Percentiles rank a stretch among this genome's conserved stretches.
Evolutionary conservation across 2,113 vertebrate species (phyloP).

Genomic region (Apaloderma vittatum): DNA sequence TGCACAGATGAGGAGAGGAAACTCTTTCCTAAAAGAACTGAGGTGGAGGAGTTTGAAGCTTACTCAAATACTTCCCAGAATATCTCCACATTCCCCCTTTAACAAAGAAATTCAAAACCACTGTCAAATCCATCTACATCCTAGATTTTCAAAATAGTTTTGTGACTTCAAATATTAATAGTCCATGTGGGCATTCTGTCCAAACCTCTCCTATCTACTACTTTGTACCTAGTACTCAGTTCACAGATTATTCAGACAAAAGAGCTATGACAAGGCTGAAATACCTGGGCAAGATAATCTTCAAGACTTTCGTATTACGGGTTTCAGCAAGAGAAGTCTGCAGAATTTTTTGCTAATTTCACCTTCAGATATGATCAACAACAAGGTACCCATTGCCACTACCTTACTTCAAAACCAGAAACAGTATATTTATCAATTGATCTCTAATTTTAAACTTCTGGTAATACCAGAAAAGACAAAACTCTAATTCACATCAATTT

Average conservation of each 20-base stretch:
- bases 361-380: not conserved
- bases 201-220: not conserved
- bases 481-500: not conserved
- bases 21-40: not conserved
- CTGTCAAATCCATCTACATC: not conserved
- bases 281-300: not conserved
- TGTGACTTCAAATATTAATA: not conserved
- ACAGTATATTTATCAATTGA: not conserved
- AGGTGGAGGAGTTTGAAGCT: not conserved
- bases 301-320: not conserved
- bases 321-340: not conserved
- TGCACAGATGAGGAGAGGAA: not conserved
- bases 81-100: not conserved
- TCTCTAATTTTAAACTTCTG: not conserved
- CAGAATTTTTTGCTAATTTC: not conserved
- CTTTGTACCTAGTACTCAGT: not conserved
- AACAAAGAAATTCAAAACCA: constrained; percentile 28
- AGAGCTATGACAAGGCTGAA: not conserved
- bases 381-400: not conserved
- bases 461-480: not conserved
- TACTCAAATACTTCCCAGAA: constrained; percentile 17
- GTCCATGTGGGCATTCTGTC: not conserved
- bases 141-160: not conserved
- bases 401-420: not conserved
- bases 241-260: not conserved